Conservation (phyloP, 2,113 vertebrate genomes). For the Colossoma macropomum region DNA sequence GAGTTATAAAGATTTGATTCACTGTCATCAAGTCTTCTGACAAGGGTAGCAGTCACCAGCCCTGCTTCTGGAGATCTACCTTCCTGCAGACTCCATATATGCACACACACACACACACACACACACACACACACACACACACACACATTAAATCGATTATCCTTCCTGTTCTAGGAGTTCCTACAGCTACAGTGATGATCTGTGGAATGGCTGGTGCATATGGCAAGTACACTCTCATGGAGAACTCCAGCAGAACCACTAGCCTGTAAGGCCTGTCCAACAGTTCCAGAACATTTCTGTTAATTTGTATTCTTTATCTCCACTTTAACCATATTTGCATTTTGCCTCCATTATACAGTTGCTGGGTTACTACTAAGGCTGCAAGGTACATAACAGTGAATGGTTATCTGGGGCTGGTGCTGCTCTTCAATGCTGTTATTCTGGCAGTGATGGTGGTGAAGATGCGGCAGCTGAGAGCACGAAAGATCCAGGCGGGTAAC, state of each 20-base stretch:
- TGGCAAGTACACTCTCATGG: conserved; percentile 58
- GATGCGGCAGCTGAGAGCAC: conserved; percentile 70
- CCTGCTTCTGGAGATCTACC: too few relatives aligned
- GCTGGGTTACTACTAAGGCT: conserved; percentile 68
- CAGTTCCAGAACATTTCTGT: background rate
- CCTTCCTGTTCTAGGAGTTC: conserved; percentile 65
- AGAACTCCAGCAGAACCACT: background rate
- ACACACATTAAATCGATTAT: too few relatives aligned
- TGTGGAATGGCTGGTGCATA: conserved; percentile 68
- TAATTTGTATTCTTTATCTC: background rate
- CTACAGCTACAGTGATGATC: conserved; percentile 60
- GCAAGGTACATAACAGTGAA: conserved; percentile 79
- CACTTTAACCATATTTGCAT: background rate
- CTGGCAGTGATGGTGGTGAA: conserved; percentile 82
- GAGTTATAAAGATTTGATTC: conserved; percentile 66
- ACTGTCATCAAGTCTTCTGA: conserved; percentile 69
- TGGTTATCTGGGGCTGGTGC: conserved; percentile 84
- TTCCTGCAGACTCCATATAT: too few relatives aligned
- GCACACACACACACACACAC: too few relatives aligned
- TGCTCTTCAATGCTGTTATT: conserved; percentile 85
- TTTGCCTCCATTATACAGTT: conserved; percentile 58
- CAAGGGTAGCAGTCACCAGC: conserved; percentile 16
- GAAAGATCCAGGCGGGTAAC: background rate
- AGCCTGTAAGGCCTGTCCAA: conserved; percentile 65
- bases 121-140: too few relatives aligned